Evolutionary conservation across 2,888 invertebrate genomes (phyloP).

Genomic region (Junonia oenone): DNA sequence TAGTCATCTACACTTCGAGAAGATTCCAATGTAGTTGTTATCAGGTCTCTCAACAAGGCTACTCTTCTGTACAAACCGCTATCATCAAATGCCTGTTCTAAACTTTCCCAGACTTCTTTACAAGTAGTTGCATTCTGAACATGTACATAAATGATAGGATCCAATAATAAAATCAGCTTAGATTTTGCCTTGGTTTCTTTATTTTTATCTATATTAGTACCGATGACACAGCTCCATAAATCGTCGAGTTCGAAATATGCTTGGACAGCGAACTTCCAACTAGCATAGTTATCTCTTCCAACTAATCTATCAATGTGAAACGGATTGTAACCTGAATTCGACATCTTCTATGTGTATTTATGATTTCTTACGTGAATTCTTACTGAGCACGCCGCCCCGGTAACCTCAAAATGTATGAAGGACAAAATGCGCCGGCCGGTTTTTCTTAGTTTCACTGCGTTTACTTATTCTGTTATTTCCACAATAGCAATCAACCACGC

Average conservation of each 20-base stretch:
- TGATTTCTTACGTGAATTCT: too few relatives aligned
- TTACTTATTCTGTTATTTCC: neutral
- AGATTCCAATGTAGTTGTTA: neutral
- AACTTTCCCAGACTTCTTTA: conserved; percentile 17
- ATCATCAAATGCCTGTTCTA: conserved; percentile 21
- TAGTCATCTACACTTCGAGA: conserved; percentile 13
- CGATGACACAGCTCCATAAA: neutral
- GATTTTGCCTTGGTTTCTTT: neutral
- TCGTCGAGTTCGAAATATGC: neutral
- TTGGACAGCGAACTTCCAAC: neutral
- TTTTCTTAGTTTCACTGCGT: too few relatives aligned
- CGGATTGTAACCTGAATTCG: neutral
- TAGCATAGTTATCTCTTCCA: neutral
- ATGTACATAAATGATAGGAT: neutral
- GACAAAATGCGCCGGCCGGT: too few relatives aligned
- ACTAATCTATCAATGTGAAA: neutral
- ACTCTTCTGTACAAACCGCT: conserved; percentile 14
- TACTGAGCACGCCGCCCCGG: too few relatives aligned
- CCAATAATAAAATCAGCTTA: neutral
- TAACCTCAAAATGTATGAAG: too few relatives aligned
- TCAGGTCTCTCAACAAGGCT: conserved; percentile 12
- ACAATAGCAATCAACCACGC: neutral
- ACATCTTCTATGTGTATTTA: too few relatives aligned
- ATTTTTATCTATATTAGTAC: neutral
- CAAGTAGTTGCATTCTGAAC: conserved; percentile 2